Evolutionary conservation across 30 jellyfish, hydroid and myxozoan species (phyloP), one percentile per base, ranked within the genome.

Genomic region (Pseudorhiza aurosa): DNA sequence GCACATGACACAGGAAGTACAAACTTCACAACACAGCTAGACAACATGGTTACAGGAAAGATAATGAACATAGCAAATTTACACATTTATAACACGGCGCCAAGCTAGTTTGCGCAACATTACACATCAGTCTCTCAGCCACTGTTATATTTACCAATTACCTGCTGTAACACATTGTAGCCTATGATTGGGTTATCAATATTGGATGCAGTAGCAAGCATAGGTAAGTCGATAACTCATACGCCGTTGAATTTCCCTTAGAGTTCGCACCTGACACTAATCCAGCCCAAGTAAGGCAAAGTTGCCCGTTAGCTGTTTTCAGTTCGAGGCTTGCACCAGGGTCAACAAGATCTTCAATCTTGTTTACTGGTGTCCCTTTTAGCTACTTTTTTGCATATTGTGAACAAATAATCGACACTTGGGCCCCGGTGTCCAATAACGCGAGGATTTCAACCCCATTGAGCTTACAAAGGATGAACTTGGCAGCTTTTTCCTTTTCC

Each of bases 401-500:
- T n/a, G 27, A 21, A 33, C 26, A 12, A 22, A 68, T 68, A 14
- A 68, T 31, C 27, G 70, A 44, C 30, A 70, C 72, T 33, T 70
- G 84, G 5, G 84, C 84, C 15, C 84, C 84, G 6, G 45, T 70
- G 21, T 70, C 55, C 9, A 46, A 26, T 39, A 44, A 70, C 12
- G 31, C 32, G 49, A 15, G 30, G 7, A 43, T 0, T 44, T 44
- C 51, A n/a, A n/a, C 27, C 32, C 74, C 84, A 44, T 45, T 70
- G 15, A 70, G 25, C 35, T 39, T 70, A 31, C 70, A 24, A 11
- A 35, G 42, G 7, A 70, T 50, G 3, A 70, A 12, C 21, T 70
- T 47, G 18, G 58, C 84, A 27, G 45, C 22, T 15, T 47, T 44
- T 37, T 27, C 45, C 53, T 70, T 70, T 50, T 70, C 70, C 15